Evolutionary conservation across 2,888 invertebrate species (phyloP), one percentile per base, ranked within the genome.

Genomic region (Meiosimyza platycephala): DNA sequence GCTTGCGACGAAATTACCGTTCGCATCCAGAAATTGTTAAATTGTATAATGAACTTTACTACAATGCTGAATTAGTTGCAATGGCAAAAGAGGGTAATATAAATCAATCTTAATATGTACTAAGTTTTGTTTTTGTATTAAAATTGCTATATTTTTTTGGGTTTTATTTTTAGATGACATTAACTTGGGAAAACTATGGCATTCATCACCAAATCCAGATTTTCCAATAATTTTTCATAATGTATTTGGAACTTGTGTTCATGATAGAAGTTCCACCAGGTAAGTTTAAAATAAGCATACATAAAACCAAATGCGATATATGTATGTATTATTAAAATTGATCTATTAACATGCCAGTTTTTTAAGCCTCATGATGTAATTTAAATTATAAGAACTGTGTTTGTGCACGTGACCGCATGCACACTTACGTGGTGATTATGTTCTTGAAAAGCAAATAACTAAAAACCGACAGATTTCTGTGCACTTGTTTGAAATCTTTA

Each of bases 1-100:
- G 94, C 89, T 87, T 96, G 62, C 87, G 91, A 22, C 88, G 90
- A 76, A 95, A 95, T 87, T 95, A 91, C 85, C 90, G 96, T 52
- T 93, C 92, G 18, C 92, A 94, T 85, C 85, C 89, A 15, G 90
- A 85, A 77, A 93, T 92, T 81, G 87, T 96, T 5, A 77, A 84
- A 1, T 85, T 95, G 11, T 92, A 94, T 0, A 95, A 93, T 79
- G 77, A 89, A 67, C 83, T 93, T 67, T 96, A 94, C 86, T 96
- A 96, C 79, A 88, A 91, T 0, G 87, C 88, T 68, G 90, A 92
- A 80, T 85, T 95, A 1, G 78, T 86, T 79, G 88, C 90, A 72
- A 81, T 83, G 59, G 87, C 79, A 13, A 78, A 76, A 2, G 54
- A 71, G 68, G 81, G 79, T 82, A 6, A 66, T 62, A 68, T 72